Conservation (phyloP, 2,113 vertebrate genomes). For the Mustela nigripes region DNA sequence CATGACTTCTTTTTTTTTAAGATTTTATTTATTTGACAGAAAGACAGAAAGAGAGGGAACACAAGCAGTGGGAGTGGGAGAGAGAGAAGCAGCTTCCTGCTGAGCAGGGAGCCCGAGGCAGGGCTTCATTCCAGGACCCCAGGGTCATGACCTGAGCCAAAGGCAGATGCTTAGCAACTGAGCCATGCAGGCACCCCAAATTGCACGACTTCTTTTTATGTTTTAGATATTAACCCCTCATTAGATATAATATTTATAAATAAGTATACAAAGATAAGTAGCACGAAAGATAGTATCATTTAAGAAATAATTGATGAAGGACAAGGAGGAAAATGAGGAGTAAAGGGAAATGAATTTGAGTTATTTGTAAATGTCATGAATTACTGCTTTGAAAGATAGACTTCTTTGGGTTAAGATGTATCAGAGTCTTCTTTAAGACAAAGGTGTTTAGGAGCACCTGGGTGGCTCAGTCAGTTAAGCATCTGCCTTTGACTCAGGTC, state of each 20-base stretch:
- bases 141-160: no score
- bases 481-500: no score
- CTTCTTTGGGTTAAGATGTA: neutral
- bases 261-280: neutral
- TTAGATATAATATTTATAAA: neutral
- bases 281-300: neutral
- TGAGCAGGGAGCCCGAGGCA: no score
- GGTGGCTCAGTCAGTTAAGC: no score
- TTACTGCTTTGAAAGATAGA: neutral
- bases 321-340: neutral
- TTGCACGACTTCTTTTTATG: neutral
- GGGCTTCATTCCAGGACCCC: no score
- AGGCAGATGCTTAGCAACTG: no score
- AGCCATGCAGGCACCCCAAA: no score
- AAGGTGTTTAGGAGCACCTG: neutral
- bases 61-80: no score
- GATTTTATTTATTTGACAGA: no score
- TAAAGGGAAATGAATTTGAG: neutral
- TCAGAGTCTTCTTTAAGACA: conserved; percentile 15
- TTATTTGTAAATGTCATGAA: neutral
- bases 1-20: no score
- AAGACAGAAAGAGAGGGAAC: no score
- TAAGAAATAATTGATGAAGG: neutral
- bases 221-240: neutral
- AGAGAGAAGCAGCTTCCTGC: no score